Conservation (phyloP, 1,140 invertebrate species). For the Coenobita brevimanus region DNA sequence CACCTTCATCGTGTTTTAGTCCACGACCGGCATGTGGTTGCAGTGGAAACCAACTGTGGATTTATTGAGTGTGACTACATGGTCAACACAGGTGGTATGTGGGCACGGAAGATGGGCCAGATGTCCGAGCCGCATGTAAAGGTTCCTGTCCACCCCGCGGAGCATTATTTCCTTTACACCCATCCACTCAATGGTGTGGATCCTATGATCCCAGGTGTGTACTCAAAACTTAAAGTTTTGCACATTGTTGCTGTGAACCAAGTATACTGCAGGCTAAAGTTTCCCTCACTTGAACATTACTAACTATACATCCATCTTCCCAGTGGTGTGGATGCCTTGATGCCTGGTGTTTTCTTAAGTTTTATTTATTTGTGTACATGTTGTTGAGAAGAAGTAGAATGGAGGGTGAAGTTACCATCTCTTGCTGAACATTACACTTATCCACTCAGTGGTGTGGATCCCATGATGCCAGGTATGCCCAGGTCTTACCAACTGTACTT, state of each 20-base stretch:
- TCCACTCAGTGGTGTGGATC: constrained; percentile 74
- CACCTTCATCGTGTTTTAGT: constrained; percentile 81
- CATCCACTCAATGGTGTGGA: constrained; percentile 74
- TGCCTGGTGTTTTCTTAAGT: too few relatives aligned
- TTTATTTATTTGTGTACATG: too few relatives aligned
- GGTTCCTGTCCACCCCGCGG: constrained; percentile 77
- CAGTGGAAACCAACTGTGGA: constrained; percentile 76
- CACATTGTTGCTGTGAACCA: too few relatives aligned
- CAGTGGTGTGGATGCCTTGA: too few relatives aligned
- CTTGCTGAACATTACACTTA: too few relatives aligned
- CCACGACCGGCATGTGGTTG: constrained; percentile 73
- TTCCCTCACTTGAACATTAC: too few relatives aligned
- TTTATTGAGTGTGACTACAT: constrained; percentile 77
- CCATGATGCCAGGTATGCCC: constrained; percentile 75
- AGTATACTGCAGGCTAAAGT: too few relatives aligned
- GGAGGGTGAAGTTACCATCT: too few relatives aligned
- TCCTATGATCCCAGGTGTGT: constrained; percentile 74
- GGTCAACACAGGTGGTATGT: constrained; percentile 77
- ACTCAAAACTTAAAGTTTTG: too few relatives aligned
- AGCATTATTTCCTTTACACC: constrained; percentile 77
- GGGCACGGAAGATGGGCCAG: constrained; percentile 74
- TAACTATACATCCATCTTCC: too few relatives aligned
- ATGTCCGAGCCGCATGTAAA: constrained; percentile 69
- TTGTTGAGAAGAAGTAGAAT: too few relatives aligned
- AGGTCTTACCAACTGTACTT: too few relatives aligned